Evolutionary conservation across 2,797 vertebrate genomes (phyloP), one percentile per base, ranked within the genome.

Genomic region (Acanthurus tractus): DNA sequence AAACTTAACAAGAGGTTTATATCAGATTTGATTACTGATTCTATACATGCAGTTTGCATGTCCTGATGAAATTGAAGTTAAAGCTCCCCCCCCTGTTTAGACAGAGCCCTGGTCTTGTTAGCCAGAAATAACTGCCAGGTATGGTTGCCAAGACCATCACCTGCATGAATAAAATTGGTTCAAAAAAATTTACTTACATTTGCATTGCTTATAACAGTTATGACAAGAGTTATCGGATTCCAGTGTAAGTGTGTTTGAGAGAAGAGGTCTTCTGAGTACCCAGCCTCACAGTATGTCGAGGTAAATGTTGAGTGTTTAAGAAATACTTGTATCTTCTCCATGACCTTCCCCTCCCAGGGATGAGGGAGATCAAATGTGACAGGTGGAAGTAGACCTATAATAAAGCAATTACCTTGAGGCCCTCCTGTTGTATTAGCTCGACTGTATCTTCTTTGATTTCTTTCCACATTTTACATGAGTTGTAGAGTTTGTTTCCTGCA

Each of bases 301-400:
- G 56, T 78, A 78, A 75, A 74, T 38, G 66, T 40, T 20, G 52
- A 86, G 68, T 74, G 83, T 82, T 76, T 53, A 73, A 69, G 40
- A 79, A 78, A 79, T 53, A 42, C 63, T 79, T 44, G 29, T 53
- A 71, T 80, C 78, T 72, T 68, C 73, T 72, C 58, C 5, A 18
- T 34, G 53, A 63, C 61, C 66, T 78, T 79, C 67, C 71, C 74
- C 70, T 72, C 63, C 23, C 6, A 12, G 74, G 53, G 44, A 73
- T 1, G 13, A 74, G 34, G 82, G 77, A 9, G 36, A 86, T 90
- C 79, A 83, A 44, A 85, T 54, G 22, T 86, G 85, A 83, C 87
- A 87, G 68, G 76, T 83, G 79, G 72, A 84, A 84, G 78, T 63
- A 63, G 57, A 66, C 63, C 73, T 75, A 34, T 81, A 79, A 88